Base-by-base conservation (phyloP, 1,140 invertebrate species). In the Adoxophyes honmai region DNA sequence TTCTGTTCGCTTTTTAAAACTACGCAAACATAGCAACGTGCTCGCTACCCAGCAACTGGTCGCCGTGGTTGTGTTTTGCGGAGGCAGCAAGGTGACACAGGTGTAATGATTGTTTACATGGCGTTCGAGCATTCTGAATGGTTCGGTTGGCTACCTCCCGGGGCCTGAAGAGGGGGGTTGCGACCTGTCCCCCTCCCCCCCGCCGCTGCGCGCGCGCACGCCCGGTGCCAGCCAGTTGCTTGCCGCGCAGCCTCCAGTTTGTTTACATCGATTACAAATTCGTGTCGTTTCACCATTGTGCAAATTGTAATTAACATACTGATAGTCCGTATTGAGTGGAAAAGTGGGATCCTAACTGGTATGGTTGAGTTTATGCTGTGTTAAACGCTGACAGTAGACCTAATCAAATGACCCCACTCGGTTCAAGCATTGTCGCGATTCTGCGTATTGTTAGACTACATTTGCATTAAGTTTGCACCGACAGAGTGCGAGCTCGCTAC, bases 181-280 rank as follows among this genome's bases (percentile, higher is more conserved):
- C 65, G 69, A 71, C 70, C 70, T 68, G 65, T 62, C 42, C 51
- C 33, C 64, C 59, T 60, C 61, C 64, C 54, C 66, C 64, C 69
- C 55, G 67, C 62, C 51, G 59, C 59, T 57, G 34, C 65, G 38
- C 63, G 73, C 69, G 75, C 80, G 81, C 78, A 75, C 74, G 80
- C 78, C 79, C 78, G 79, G 71, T 73, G 70, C 80, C 84, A 85
- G 73, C 80, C 84, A 85, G 82, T 84, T 78, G 78, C 67, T 64
- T 72, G 81, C 79, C 79, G 82, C 76, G 81, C 81, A 84, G 81
- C 81, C 84, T 87, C 78, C 73, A 71, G 75, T 80, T 87, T 87
- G 77, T 86, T 87, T 82, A 87, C 79, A 80, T 75, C 63, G 59
- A 69, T 69, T 68, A 67, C 69, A 69, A 66, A 71, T 69, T 66